Conservation (phyloP, 2,113 vertebrate genomes). For the Crotalus tigris region DNA sequence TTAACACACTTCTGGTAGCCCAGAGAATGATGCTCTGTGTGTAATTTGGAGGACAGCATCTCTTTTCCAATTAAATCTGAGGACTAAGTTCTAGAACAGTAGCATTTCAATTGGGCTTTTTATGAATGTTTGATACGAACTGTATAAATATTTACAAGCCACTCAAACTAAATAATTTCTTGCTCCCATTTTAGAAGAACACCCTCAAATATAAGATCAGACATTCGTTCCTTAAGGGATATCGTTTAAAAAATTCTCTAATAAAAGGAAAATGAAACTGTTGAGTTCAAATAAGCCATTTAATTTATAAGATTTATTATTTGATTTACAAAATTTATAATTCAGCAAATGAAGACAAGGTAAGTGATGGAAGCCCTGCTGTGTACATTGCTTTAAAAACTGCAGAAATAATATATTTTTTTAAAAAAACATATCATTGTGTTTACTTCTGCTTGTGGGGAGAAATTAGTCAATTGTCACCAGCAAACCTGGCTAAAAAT, state of each 20-base stretch:
- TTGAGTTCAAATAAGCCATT: constrained; percentile 13
- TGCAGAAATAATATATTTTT: constrained; percentile 13
- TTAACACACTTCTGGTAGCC: neutral
- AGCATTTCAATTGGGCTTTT: neutral
- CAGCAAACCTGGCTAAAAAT: neutral
- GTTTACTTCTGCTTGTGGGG: neutral
- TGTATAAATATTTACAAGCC: constrained; percentile 3
- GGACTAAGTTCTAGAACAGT: neutral
- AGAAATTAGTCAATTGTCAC: constrained; percentile 25
- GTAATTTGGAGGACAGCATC: neutral
- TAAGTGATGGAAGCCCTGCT: constrained; percentile 23
- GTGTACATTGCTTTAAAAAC: constrained; percentile 11
- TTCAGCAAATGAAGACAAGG: constrained; percentile 23
- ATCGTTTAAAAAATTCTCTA: neutral
- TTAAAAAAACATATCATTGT: neutral
- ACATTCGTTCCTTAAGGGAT: neutral
- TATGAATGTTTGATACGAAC: neutral
- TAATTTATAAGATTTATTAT: neutral
- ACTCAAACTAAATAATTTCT: neutral
- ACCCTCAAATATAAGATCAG: neutral
- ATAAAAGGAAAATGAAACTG: neutral
- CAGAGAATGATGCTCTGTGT: neutral
- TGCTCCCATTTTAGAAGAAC: neutral
- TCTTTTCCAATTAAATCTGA: neutral
- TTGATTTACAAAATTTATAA: neutral